A percentile compares a stretch with the other conserved stretches of the same genome.
Evolutionary conservation across 2,797 vertebrate genomes (phyloP).

Genomic region (Gymnothorax javanicus): DNA sequence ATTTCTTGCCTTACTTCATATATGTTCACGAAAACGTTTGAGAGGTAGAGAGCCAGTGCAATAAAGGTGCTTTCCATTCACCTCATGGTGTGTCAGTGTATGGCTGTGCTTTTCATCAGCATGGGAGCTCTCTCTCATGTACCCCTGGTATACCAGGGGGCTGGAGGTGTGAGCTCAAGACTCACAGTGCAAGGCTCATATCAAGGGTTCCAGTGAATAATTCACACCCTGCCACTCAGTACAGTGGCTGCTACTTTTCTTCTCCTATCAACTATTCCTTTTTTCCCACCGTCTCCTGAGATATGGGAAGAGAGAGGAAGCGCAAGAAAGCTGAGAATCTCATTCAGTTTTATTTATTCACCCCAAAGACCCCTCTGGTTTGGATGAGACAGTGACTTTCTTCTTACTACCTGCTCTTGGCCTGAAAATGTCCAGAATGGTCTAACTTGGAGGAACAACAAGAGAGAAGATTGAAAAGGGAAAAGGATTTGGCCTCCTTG

Average conservation of each 20-base stretch:
- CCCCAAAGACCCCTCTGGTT: constrained; percentile 34
- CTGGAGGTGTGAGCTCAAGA: constrained; percentile 14
- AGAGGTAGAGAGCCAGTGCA: constrained; percentile 14
- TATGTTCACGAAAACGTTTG: constrained; percentile 7
- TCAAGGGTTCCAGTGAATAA: constrained; percentile 33
- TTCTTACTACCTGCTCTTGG: constrained; percentile 18
- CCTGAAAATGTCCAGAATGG: constrained; percentile 21
- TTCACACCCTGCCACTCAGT: constrained; percentile 23
- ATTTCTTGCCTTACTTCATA: not conserved
- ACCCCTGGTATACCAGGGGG: constrained; percentile 31
- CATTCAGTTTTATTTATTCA: constrained; percentile 43
- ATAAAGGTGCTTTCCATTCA: not conserved
- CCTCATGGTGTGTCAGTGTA: constrained; percentile 43
- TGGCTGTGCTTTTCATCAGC: constrained; percentile 54
- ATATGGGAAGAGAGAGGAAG: not conserved
- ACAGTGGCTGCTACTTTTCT: constrained; percentile 17
- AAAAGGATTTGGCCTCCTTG: constrained; percentile 14
- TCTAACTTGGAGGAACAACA: constrained; percentile 17
- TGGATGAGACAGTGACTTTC: constrained; percentile 38
- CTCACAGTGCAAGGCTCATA: constrained; percentile 22
- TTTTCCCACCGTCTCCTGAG: constrained; percentile 7
- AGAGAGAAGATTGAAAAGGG: constrained; percentile 6
- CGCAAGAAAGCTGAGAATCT: constrained; percentile 36
- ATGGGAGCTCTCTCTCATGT: constrained; percentile 38
- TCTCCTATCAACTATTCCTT: constrained; percentile 40